Evolutionary conservation across 2,797 vertebrate species (phyloP).

Genomic region (Lepus townsendii): DNA sequence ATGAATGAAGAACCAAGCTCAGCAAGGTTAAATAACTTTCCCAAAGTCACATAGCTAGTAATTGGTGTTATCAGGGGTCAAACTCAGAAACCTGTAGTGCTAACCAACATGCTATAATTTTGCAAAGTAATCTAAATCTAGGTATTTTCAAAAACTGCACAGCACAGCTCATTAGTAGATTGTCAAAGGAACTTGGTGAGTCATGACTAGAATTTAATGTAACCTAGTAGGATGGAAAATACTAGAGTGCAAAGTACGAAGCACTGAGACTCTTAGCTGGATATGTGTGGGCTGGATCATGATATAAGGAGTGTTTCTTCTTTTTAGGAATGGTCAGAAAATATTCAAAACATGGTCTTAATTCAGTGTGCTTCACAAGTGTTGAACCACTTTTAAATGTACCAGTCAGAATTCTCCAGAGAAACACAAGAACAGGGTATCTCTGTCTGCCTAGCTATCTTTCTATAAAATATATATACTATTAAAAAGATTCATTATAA

Average conservation of each 20-base stretch:
- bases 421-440: not conserved
- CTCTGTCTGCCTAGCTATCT: not conserved
- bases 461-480: not conserved
- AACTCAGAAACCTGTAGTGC: not conserved
- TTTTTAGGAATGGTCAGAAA: not conserved
- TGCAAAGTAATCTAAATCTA: not conserved
- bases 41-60: not conserved
- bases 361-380: not conserved
- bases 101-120: not conserved
- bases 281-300: not conserved
- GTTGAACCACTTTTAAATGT: not conserved
- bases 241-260: not conserved
- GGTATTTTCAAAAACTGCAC: not conserved
- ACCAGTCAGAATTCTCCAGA: not conserved
- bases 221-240: not conserved
- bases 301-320: not conserved
- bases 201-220: not conserved
- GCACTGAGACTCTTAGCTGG: not conserved
- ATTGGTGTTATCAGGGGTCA: not conserved
- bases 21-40: not conserved
- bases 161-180: not conserved
- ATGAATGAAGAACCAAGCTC: conserved; percentile 9
- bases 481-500: not conserved
- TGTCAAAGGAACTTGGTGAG: conserved; percentile 2
- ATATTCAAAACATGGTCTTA: not conserved